Percentiles rank a stretch among this genome's conserved stretches.
These are phyloP conservation scores for Calliopum simillimum DNA, from an alignment of 2,888 invertebrate genomes.

Conservation along the genomic window DNA sequence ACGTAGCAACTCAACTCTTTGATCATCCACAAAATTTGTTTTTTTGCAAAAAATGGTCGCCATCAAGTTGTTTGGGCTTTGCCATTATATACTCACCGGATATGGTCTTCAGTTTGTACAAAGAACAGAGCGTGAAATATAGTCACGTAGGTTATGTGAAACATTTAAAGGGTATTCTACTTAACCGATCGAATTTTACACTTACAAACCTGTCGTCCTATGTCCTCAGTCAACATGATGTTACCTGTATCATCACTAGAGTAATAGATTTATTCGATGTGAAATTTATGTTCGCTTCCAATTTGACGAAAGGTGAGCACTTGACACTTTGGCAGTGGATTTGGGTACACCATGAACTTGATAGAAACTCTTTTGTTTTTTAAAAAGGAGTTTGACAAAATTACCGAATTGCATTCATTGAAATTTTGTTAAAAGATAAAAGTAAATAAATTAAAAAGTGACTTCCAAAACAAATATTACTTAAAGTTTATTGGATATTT, in stretches of 20 bases:
- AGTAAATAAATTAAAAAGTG: too few relatives aligned
- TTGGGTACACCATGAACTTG: too few relatives aligned
- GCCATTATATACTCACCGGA: slow-evolving; percentile 77
- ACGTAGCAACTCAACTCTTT: slow-evolving; percentile 41
- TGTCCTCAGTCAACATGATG: slow-evolving; percentile 51
- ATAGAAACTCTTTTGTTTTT: too few relatives aligned
- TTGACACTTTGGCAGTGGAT: too few relatives aligned
- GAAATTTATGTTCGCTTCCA: slow-evolving; percentile 64
- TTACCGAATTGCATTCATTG: too few relatives aligned
- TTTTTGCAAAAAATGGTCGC: slow-evolving; percentile 87
- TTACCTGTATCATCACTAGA: slow-evolving; percentile 52
- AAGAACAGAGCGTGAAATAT: slow-evolving; percentile 74
- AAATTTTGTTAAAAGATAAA: too few relatives aligned
- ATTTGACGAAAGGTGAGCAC: too few relatives aligned
- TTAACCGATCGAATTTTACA: slow-evolving; percentile 69
- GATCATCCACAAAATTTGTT: slow-evolving; percentile 70
- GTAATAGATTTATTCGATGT: slow-evolving; percentile 52
- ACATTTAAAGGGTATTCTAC: slow-evolving; percentile 78
- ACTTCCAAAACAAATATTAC: too few relatives aligned
- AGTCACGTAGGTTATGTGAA: slow-evolving; percentile 91
- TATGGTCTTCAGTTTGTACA: slow-evolving; percentile 71
- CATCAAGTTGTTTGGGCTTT: slow-evolving; percentile 82
- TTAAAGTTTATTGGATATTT: too few relatives aligned
- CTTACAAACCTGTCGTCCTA: slow-evolving; percentile 63
- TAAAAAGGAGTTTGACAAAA: too few relatives aligned